phyloP scores from a whole-genome alignment of 2,888 invertebrate species.

The Hypsopygia costalis region DNA sequence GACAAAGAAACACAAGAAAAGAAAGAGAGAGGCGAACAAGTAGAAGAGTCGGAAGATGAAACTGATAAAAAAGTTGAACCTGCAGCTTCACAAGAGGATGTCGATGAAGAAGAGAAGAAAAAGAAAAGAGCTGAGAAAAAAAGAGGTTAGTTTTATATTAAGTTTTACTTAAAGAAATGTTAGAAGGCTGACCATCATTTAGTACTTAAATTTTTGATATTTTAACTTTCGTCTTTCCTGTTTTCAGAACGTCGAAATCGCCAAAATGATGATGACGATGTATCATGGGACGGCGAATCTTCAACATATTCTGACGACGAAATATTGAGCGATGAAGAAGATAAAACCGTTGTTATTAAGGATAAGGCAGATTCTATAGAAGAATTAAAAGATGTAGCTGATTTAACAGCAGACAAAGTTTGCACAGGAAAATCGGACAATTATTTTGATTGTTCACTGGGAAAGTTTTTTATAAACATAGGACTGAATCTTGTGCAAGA shows the following conservation, averaged over 20 bases:
- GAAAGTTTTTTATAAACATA: constrained; percentile 95
- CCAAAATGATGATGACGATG: constrained; percentile 73
- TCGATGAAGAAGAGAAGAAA: constrained; percentile 42
- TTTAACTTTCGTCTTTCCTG: constrained; percentile 11
- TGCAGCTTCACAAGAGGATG: constrained; percentile 42
- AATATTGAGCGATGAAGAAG: constrained; percentile 53
- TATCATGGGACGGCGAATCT: constrained; percentile 79
- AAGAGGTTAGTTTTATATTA: constrained; percentile 33
- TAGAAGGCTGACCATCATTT: neutral
- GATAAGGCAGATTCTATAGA: constrained; percentile 76
- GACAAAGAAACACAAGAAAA: constrained; percentile 38
- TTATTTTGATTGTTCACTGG: constrained; percentile 92
- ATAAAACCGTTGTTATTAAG: constrained; percentile 71
- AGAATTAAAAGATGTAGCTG: constrained; percentile 68
- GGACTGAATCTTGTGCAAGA: constrained; percentile 95
- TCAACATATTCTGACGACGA: constrained; percentile 77
- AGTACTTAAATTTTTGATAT: neutral
- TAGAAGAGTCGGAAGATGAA: constrained; percentile 41
- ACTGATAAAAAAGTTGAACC: constrained; percentile 14
- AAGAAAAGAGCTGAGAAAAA: constrained; percentile 48
- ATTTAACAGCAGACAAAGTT: constrained; percentile 45
- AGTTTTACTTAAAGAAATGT: neutral
- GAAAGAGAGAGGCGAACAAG: constrained; percentile 41
- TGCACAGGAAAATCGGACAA: constrained; percentile 77
- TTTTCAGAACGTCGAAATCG: constrained; percentile 42